Base-by-base conservation (phyloP, 2,888 invertebrate species). In the Acronicta alni region DNA sequence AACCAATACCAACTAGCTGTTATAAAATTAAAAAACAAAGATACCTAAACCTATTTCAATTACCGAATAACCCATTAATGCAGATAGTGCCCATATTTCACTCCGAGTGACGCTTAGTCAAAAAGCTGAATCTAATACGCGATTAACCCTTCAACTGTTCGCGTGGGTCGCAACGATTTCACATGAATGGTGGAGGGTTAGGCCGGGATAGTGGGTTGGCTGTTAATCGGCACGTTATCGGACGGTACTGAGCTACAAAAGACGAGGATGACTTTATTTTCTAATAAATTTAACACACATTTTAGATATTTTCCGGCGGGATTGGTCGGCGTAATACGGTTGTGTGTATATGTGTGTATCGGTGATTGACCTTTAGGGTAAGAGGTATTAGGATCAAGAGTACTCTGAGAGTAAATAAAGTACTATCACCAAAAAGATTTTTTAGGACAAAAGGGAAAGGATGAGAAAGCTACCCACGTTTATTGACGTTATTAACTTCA, bases 161-260 rank as follows among this genome's bases (percentile, higher is more conserved):
- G 73, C 71, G 64, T 77, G 76, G 80, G 78, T 75, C 72, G 68
- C 72, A 73, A 75, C 76, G 81, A 85, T 82, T 81, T 80, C 75
- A 74, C 75, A 73, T 72, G 70, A 79, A 79, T 77, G 64, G 76
- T 66, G 51, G 64, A 68, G 74, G 75, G 72, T 72, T 68, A 64
- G 49, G 43, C 38, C 46, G 63, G 65, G 55, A 77, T 75, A 75
- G 70, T 58, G 60, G 53, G 54, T 63, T 57, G 43, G 18, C 63
- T 35, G 64, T 72, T 80, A 82, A 81, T 83, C 77, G 73, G 66
- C 23, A 57, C 57, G 57, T 63, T 77, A 68, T 77, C 67, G 52
- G 64, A 47, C 53, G 42, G 39, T 26, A 52, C 65, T 75, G 57
- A 54, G 71, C 68, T 75, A 71, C 80, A 82, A 82, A 82, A 81